Base-by-base conservation (phyloP, 2,113 vertebrate genomes). In the Noturus placidus region DNA sequence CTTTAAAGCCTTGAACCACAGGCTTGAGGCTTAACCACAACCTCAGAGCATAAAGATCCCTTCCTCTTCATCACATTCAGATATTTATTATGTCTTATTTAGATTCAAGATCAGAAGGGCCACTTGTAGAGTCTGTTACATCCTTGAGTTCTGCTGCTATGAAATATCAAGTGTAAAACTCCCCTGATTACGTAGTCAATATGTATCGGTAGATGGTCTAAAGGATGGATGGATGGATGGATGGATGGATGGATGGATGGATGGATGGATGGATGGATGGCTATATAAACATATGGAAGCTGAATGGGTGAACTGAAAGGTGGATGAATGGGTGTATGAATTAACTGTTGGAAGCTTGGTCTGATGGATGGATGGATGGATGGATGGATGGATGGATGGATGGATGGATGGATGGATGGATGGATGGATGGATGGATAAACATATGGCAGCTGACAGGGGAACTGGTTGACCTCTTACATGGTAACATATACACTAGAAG, bases 1-100 rank as follows among this genome's bases (percentile, higher is more conserved):
- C 50, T 70, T 70, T 17, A 70, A 69, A 57, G 50, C 14, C 30
- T 33, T 52, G 42, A 63, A 52, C 61, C 30, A 74, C 50, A 63
- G 52, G n/a, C 84, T 59, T 65, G 42, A 17, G 82, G 61, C 78
- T 84, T 10, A 19, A 87, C 69, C 63, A 20, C 10, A 52, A 79
- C 67, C 63, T n/a, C 46, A 52, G n/a, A 59, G n/a, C n/a, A 33
- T 20, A 8, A 79, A 56, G 27, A 27, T 33, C n/a, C 8, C 15
- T 56, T 54, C 50, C 50, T 33, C 11, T 79, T 33, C n/a, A 27
- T 50, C 22, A 50, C 25, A 19, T 46, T 46, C 35, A 1, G 25
- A 10, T 42, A 54, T n/a, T 78, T 78, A 30, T 30, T n/a, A 50
- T n/a, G 22, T 79, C n/a, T 79, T 56, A 33, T 54, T 74, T 74